phyloP scores from a whole-genome alignment of 2,113 vertebrate genomes.

The Crotalus viridis region DNA sequence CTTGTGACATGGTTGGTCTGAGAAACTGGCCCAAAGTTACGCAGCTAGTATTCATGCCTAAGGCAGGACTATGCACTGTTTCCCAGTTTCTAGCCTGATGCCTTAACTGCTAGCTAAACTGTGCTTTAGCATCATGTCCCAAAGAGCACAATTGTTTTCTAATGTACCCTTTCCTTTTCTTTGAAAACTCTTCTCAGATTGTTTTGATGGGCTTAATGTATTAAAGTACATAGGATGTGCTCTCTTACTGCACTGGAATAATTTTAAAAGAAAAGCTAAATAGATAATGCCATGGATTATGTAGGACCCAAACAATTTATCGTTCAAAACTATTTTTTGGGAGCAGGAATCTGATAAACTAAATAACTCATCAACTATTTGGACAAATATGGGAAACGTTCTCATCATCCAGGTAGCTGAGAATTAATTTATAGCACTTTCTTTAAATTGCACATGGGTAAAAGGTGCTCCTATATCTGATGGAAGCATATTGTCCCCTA shows the following conservation, averaged over 20 bases:
- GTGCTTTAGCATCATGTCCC: not conserved
- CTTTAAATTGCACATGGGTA: not conserved
- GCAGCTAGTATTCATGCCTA: not conserved
- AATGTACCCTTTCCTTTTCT: not conserved
- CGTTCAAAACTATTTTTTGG: not conserved
- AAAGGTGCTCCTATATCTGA: not conserved
- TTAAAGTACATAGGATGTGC: not conserved
- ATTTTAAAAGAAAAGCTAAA: not conserved
- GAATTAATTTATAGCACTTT: not conserved
- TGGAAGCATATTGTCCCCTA: slow-evolving; percentile 9
- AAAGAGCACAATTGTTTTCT: not conserved
- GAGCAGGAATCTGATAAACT: not conserved
- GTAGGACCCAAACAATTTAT: not conserved
- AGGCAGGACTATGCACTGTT: not conserved
- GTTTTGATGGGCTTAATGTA: not conserved
- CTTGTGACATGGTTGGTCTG: not conserved
- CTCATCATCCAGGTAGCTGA: not conserved
- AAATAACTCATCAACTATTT: not conserved
- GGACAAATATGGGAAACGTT: not conserved
- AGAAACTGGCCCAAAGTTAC: not conserved
- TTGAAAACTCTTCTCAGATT: not conserved
- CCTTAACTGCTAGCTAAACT: not conserved
- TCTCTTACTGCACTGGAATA: not conserved
- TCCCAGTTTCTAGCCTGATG: not conserved
- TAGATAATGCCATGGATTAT: not conserved